Conservation (phyloP, 2,113 vertebrate genomes). For the Actenoides lindsayi region DNA sequence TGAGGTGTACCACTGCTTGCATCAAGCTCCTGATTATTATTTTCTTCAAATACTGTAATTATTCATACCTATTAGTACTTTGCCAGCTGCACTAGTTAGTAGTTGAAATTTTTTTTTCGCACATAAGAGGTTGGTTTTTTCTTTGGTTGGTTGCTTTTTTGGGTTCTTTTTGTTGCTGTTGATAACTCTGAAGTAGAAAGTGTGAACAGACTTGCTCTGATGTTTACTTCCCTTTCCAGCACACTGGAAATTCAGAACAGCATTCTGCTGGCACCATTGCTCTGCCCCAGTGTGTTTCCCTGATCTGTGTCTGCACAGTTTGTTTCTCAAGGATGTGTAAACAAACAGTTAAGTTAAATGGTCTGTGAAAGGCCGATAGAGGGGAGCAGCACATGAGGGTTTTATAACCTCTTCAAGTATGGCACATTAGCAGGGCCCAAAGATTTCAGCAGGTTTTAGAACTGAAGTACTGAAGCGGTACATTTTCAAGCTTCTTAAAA, state of each 20-base stretch:
- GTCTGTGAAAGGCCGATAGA: neutral
- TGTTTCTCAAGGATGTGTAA: neutral
- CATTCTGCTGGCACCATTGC: neutral
- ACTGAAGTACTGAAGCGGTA: neutral
- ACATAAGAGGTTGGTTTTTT: neutral
- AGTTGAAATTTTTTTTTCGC: neutral
- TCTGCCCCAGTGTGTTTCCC: neutral
- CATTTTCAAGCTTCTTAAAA: neutral
- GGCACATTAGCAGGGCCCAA: neutral
- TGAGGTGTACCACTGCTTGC: neutral
- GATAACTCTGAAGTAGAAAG: neutral
- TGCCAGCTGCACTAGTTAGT: neutral
- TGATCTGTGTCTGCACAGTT: neutral
- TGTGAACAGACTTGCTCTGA: neutral
- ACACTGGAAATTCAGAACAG: neutral
- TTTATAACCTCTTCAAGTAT: neutral
- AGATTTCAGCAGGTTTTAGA: neutral
- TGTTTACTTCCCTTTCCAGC: neutral
- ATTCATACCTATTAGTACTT: neutral
- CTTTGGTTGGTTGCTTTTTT: neutral
- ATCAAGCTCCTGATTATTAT: neutral
- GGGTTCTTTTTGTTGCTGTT: neutral
- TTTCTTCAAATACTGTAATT: neutral
- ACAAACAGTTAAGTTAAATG: constrained; percentile 3
- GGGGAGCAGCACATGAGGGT: neutral